Conservation (phyloP, 2,888 invertebrate genomes). For the Osmoderma eremita region DNA sequence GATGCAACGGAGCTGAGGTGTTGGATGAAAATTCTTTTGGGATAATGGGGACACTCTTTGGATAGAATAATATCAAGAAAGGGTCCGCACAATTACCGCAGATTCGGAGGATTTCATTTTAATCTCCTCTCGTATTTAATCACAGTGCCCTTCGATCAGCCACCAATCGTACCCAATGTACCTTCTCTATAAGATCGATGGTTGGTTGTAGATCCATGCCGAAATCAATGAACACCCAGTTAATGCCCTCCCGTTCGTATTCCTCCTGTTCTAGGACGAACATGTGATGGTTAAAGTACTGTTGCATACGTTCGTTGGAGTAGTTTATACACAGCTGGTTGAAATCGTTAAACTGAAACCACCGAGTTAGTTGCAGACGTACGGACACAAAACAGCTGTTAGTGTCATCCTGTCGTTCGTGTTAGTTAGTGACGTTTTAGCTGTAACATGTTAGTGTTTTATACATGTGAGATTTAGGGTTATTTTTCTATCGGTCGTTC, state of each 20-base stretch:
- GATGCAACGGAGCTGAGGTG: too few relatives aligned
- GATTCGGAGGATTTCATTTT: too few relatives aligned
- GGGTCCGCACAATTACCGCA: too few relatives aligned
- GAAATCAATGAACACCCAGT: slow-evolving; percentile 95
- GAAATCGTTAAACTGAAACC: slow-evolving; percentile 91
- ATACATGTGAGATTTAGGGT: neutral
- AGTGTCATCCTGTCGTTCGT: slow-evolving; percentile 12
- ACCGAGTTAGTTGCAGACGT: slow-evolving; percentile 47
- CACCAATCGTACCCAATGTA: slow-evolving; percentile 54
- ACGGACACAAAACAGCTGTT: slow-evolving; percentile 5
- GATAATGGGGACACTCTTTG: too few relatives aligned
- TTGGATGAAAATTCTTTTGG: too few relatives aligned
- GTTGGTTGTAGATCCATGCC: slow-evolving; percentile 93
- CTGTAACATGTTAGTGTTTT: neutral
- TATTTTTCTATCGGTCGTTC: neutral
- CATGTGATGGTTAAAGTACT: slow-evolving; percentile 97
- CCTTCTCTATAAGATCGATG: slow-evolving; percentile 92
- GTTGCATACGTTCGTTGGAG: slow-evolving; percentile 94
- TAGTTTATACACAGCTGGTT: slow-evolving; percentile 97
- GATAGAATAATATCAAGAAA: too few relatives aligned
- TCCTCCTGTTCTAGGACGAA: slow-evolving; percentile 96
- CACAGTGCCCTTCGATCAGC: slow-evolving; percentile 3
- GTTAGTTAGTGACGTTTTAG: neutral
- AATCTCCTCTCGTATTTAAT: too few relatives aligned
- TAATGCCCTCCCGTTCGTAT: slow-evolving; percentile 90